Conservation (phyloP, 2,797 vertebrate genomes). For the Acridotheres tristis region DNA sequence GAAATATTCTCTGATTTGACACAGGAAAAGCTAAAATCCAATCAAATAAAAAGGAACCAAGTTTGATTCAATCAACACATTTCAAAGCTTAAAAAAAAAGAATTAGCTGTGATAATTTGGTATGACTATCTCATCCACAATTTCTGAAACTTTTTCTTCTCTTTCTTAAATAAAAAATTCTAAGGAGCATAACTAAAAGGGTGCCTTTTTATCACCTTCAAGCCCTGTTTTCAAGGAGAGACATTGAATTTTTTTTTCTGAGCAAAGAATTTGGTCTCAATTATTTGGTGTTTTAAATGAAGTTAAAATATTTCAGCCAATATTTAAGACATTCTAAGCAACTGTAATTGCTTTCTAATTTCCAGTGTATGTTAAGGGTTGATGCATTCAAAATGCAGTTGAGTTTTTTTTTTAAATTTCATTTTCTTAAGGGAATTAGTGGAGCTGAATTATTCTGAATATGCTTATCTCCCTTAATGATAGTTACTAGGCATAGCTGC, state of each 20-base stretch:
- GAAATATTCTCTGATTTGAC: not conserved
- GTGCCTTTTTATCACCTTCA: not conserved
- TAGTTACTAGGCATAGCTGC: not conserved
- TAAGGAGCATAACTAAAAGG: not conserved
- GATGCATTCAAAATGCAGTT: not conserved
- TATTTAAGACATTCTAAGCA: not conserved
- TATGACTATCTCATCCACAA: not conserved
- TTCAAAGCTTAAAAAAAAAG: not conserved
- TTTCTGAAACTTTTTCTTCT: not conserved
- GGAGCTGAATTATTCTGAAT: not conserved
- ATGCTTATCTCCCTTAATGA: not conserved
- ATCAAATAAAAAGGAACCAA: not conserved
- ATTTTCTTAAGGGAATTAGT: not conserved
- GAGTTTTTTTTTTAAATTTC: not conserved
- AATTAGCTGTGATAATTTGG: not conserved
- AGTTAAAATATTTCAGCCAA: not conserved
- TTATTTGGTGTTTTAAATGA: not conserved
- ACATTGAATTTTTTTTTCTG: not conserved
- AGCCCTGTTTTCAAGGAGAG: not conserved
- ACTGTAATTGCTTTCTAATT: not conserved
- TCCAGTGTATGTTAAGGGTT: not conserved
- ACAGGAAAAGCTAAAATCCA: not conserved
- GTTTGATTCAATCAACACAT: not conserved
- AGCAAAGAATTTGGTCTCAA: not conserved
- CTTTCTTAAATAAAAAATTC: not conserved